Conservation (phyloP, 2,797 vertebrate species). For the Rhincodon typus region DNA sequence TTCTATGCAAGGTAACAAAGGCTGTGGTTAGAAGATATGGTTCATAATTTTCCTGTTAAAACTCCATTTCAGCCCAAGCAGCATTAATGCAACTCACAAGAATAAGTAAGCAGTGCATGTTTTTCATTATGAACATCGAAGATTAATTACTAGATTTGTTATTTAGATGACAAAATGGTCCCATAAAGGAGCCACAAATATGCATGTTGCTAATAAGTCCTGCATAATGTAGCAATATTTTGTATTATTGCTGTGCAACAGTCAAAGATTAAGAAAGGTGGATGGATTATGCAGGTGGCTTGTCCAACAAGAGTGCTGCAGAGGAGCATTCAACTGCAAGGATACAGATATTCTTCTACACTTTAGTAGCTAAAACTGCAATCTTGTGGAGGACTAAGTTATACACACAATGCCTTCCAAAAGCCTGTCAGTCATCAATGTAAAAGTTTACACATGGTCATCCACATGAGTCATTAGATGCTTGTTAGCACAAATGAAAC, state of each 20-base stretch:
- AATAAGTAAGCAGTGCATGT: background rate
- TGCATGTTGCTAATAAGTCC: background rate
- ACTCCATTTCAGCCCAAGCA: background rate
- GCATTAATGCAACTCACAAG: background rate
- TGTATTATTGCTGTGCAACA: background rate
- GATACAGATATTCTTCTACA: background rate
- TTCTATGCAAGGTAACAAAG: background rate
- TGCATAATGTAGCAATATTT: background rate
- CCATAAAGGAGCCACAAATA: background rate
- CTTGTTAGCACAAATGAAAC: background rate
- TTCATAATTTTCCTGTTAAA: background rate
- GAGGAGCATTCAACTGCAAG: background rate
- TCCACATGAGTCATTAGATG: background rate
- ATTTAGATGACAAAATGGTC: background rate
- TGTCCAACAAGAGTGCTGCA: background rate
- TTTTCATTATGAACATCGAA: background rate
- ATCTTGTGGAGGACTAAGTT: background rate
- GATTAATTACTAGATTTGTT: constrained; percentile 12
- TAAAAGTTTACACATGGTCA: background rate
- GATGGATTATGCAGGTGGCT: background rate
- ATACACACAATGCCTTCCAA: background rate
- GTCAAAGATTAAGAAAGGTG: background rate
- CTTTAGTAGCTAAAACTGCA: background rate
- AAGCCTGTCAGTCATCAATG: background rate
- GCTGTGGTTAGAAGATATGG: background rate